phyloP scores from a whole-genome alignment of 2,888 invertebrate species.

The Syrphus vitripennis region DNA sequence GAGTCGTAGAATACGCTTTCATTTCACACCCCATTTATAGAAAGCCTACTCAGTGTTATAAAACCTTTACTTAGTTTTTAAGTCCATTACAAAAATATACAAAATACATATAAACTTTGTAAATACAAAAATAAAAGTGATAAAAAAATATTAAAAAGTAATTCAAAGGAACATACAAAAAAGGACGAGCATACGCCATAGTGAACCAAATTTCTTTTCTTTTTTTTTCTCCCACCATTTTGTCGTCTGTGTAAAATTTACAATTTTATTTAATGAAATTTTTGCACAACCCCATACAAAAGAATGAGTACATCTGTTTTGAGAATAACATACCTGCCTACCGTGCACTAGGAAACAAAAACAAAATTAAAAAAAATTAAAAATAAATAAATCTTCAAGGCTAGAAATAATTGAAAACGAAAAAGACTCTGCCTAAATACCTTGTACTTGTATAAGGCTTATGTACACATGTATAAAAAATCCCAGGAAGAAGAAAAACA shows the following conservation, averaged over 20 bases:
- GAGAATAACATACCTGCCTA: background rate
- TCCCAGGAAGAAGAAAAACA: slow-evolving; percentile 29
- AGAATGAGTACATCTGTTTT: background rate
- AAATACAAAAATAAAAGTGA: background rate
- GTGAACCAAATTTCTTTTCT: background rate
- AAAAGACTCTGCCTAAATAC: background rate
- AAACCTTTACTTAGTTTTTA: background rate
- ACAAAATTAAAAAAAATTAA: background rate
- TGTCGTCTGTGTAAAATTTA: slow-evolving; percentile 25
- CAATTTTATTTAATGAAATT: slow-evolving; percentile 36
- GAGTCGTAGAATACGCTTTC: no score
- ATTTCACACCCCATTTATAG: no score
- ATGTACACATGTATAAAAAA: background rate
- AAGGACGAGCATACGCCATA: slow-evolving; percentile 48
- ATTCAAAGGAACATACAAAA: background rate
- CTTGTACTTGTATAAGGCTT: background rate
- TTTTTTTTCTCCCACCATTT: background rate
- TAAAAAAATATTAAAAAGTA: background rate
- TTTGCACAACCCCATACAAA: background rate
- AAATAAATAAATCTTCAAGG: slow-evolving; percentile 38
- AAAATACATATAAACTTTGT: background rate
- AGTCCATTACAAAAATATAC: background rate
- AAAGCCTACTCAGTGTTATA: background rate
- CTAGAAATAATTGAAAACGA: slow-evolving; percentile 46
- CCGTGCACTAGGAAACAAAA: background rate